Evolutionary conservation across 1,140 invertebrate genomes (phyloP).

Genomic region (Solenopsis invicta): DNA sequence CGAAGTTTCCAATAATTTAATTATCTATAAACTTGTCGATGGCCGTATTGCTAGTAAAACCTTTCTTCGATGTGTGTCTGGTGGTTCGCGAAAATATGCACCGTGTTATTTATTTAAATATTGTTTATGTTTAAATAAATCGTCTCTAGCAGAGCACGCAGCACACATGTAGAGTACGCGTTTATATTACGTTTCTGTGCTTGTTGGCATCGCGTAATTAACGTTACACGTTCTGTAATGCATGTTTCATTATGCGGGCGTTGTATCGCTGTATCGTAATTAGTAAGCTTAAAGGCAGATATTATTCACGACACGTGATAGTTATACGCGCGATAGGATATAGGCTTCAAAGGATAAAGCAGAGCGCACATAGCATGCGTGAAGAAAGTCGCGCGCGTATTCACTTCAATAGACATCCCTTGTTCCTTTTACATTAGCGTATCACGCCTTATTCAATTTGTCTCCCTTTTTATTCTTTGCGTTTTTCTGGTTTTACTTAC

Average conservation of each 20-base stretch:
- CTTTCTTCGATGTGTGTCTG: constrained; percentile 17
- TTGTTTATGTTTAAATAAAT: constrained; percentile 54
- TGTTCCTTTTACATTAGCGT: background rate
- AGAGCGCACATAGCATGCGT: background rate
- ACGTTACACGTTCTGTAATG: constrained; percentile 57
- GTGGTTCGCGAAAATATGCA: constrained; percentile 5
- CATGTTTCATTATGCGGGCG: constrained; percentile 61
- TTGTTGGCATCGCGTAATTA: constrained; percentile 58
- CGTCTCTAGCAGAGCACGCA: constrained; percentile 42
- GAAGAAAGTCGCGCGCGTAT: constrained; percentile 8
- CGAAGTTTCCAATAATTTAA: constrained; percentile 43
- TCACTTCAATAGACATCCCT: background rate
- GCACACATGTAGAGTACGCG: constrained; percentile 16
- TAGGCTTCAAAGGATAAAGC: constrained; percentile 27
- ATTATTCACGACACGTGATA: constrained; percentile 60
- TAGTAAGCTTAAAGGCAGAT: constrained; percentile 63
- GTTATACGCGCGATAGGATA: constrained; percentile 32
- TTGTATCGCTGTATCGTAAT: constrained; percentile 56
- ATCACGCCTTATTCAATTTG: background rate
- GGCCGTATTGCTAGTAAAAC: constrained; percentile 1
- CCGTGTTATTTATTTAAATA: constrained; percentile 48
- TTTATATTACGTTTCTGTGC: constrained; percentile 51
- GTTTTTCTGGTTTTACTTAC: background rate
- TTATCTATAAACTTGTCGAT: constrained; percentile 38
- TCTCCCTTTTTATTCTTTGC: background rate